Conservation (phyloP, 2,888 invertebrate species). For the Aradus depressus region DNA sequence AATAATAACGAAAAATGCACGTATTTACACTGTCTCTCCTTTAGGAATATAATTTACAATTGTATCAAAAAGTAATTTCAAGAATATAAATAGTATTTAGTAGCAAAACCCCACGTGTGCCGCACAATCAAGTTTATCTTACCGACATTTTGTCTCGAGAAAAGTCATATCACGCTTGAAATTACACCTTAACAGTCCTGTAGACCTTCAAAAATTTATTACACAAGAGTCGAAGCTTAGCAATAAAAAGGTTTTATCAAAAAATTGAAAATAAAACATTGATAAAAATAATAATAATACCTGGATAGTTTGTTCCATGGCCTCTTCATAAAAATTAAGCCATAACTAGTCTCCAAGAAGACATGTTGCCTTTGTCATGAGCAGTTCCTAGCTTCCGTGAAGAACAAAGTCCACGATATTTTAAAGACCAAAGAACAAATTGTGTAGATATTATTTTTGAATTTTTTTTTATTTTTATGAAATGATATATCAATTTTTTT, state of each 20-base stretch:
- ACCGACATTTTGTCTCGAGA: constrained; percentile 24
- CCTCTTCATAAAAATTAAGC: constrained; percentile 26
- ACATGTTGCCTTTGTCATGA: constrained; percentile 22
- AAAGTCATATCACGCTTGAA: constrained; percentile 13
- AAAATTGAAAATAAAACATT: background rate
- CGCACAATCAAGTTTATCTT: constrained; percentile 21
- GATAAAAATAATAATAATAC: constrained; percentile 20
- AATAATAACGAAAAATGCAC: background rate
- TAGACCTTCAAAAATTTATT: background rate
- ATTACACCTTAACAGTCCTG: background rate
- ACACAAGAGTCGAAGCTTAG: background rate
- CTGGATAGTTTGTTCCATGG: constrained; percentile 26
- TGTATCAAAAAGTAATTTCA: background rate
- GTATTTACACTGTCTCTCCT: background rate
- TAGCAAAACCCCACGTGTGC: constrained; percentile 24
- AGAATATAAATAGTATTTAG: constrained; percentile 13
- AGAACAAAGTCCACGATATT: too few relatives aligned
- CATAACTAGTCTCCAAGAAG: constrained; percentile 25
- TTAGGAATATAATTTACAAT: background rate
- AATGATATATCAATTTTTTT: too few relatives aligned
- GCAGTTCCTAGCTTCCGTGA: constrained; percentile 7
- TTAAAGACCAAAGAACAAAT: too few relatives aligned
- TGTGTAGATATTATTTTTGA: too few relatives aligned
- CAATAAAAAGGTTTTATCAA: too few relatives aligned
- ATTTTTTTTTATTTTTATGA: too few relatives aligned